Evolutionary conservation across 1,140 invertebrate species (phyloP).

Genomic region (Drosophila pandora): DNA sequence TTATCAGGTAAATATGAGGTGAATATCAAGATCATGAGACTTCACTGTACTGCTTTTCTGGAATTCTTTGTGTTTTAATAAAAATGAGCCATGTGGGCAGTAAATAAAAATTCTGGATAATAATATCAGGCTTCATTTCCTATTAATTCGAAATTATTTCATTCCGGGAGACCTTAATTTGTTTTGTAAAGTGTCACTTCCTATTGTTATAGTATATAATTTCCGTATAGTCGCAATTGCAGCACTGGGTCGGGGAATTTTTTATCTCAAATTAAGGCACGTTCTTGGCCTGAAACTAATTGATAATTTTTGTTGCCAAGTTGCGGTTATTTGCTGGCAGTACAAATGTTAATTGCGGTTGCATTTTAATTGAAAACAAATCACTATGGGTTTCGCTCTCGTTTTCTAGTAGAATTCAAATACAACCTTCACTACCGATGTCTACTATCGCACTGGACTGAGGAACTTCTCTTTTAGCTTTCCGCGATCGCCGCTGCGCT

Average conservation of each 20-base stretch:
- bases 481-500: background rate
- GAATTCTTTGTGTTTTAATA: background rate
- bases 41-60: background rate
- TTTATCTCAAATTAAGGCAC: background rate
- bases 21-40: background rate
- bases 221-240: too few species aligned
- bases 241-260: background rate
- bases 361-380: background rate
- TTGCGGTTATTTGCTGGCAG: background rate
- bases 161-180: background rate
- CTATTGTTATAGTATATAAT: background rate
- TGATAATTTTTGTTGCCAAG: conserved; percentile 6
- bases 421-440: conserved; percentile 46
- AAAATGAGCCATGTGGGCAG: background rate
- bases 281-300: background rate
- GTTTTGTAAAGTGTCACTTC: background rate
- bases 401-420: background rate
- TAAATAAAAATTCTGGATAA: background rate
- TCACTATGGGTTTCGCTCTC: background rate
- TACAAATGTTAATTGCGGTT: conserved; percentile 5
- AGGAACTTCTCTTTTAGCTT: background rate
- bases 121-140: background rate
- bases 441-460: conserved; percentile 47
- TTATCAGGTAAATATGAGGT: background rate
- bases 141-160: background rate